Evolutionary conservation across 2,797 vertebrate species (phyloP), one percentile per base, ranked within the genome.

Genomic region (Threskiornis aethiopicus): DNA sequence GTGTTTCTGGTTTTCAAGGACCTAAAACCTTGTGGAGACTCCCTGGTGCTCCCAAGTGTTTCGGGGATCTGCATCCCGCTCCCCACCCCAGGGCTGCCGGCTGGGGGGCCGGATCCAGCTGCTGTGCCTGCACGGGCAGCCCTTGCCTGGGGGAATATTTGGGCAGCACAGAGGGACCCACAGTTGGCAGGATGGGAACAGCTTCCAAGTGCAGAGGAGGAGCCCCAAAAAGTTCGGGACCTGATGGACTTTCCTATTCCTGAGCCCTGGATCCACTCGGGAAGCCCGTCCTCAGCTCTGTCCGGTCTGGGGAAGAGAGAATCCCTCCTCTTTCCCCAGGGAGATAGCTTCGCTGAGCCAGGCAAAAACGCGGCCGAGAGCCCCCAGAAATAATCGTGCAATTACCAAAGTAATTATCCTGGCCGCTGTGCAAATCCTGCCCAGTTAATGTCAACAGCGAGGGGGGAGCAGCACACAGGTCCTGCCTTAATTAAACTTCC

Each of bases 341-440:
- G 70, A 87, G 28, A 10, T 29, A 29, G 28, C 71, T 54, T 12
- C 3, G 3, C 94, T 21, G 69, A 95, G 61, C 47, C 75, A 33
- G 47, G 47, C 58, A 59, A 25, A 69, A 44, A 47, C 3, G 1
- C 35, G 22, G 52, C 55, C 5, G 1, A 84, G 35, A 87, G 39
- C 64, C 75, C 82, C 31, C 42, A 58, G 91, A 71, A 95, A 78
- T 39, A 65, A 67, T 2, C 10, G n/a, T 42, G 69, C 69, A 76
- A 76, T 97, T 96, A 86, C 15, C 70, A 4, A 61, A 88, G 92
- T 51, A 55, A 84, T 96, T 72, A 93, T 9, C 20, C 41, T 25
- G 31, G 64, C 61, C 42, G 75, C 58, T 16, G 25, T 35, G 33
- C 86, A 58, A 79, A 79, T 82, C 88, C 79, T 66, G 76, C 87